Evolutionary conservation across 2,113 vertebrate species (phyloP).

Genomic region (Podarcis raffonei): DNA sequence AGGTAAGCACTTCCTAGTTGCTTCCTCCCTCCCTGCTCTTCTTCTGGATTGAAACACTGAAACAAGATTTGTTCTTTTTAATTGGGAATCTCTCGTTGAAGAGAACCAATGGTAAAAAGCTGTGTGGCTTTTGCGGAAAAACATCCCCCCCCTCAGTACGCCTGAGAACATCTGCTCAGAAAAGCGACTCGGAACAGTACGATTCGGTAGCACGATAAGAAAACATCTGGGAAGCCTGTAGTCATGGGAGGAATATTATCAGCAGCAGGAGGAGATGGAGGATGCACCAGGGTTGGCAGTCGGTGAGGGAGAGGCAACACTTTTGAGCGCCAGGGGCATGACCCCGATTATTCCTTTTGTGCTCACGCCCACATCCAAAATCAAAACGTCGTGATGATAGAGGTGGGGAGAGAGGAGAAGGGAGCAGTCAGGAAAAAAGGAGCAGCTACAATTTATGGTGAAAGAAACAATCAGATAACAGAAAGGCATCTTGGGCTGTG

Average conservation of each 20-base stretch:
- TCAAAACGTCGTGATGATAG: constrained; percentile 19
- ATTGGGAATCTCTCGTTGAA: not conserved
- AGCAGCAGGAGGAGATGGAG: constrained; percentile 52
- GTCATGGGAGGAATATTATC: constrained; percentile 55
- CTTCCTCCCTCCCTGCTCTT: too few species aligned
- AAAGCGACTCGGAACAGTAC: constrained; percentile 55
- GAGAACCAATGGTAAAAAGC: not conserved
- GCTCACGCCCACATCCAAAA: rapidly evolving
- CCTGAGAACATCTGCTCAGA: constrained; percentile 53
- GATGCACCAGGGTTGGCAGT: constrained; percentile 38
- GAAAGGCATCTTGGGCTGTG: rapidly evolving
- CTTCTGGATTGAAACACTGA: too few species aligned
- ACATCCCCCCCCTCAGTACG: constrained; percentile 36
- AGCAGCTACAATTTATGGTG: not conserved
- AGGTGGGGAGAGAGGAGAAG: not conserved
- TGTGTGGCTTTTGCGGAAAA: constrained; percentile 8
- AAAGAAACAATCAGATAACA: not conserved
- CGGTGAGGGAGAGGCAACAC: constrained; percentile 27
- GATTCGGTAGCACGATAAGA: constrained; percentile 52
- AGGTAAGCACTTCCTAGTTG: too few species aligned
- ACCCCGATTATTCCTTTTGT: constrained; percentile 9
- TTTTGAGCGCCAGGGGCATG: constrained; percentile 3
- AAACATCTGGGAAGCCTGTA: constrained; percentile 62
- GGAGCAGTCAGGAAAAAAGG: not conserved
- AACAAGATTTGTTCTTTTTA: too few species aligned